Percentiles rank a stretch among this genome's conserved stretches.
Evolutionary conservation across 2,797 vertebrate species (phyloP).

Genomic region (Sebastes itinus): DNA sequence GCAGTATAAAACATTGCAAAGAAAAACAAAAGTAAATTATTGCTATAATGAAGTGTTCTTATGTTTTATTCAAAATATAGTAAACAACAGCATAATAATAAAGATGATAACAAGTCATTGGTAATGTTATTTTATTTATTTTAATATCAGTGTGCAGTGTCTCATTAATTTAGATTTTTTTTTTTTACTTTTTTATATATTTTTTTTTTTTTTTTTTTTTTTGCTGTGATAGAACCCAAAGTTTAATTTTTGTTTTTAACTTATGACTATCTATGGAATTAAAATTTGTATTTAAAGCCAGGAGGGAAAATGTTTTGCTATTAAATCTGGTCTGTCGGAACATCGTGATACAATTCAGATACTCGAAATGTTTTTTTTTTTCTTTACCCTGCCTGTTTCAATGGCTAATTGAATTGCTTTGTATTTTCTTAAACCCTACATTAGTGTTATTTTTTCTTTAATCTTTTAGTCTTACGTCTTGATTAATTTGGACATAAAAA

Average conservation of each 20-base stretch:
- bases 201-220: background rate
- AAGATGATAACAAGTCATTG: background rate
- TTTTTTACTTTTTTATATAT: background rate
- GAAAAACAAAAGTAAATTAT: background rate
- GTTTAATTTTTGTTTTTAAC: slow-evolving; percentile 6
- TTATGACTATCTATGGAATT: background rate
- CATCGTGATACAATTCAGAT: slow-evolving; percentile 11
- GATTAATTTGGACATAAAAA: slow-evolving; percentile 44
- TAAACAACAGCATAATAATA: background rate
- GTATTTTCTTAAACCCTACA: slow-evolving; percentile 26
- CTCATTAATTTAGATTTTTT: background rate
- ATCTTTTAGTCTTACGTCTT: slow-evolving; percentile 42
- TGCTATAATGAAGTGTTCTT: background rate
- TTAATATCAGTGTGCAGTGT: background rate
- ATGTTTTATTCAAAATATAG: background rate
- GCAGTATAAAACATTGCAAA: background rate
- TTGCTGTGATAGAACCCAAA: background rate
- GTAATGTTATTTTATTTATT: background rate
- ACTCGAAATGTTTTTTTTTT: slow-evolving; percentile 10
- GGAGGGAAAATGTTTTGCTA: slow-evolving; percentile 2
- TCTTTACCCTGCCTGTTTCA: slow-evolving; percentile 12
- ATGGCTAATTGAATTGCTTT: slow-evolving; percentile 49
- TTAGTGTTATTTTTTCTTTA: slow-evolving; percentile 27
- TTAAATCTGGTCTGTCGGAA: slow-evolving; percentile 28
- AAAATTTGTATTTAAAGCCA: slow-evolving; percentile 9